Base-by-base conservation (phyloP, 2,888 invertebrate genomes). In the Pachycephus smyrnensis region DNA sequence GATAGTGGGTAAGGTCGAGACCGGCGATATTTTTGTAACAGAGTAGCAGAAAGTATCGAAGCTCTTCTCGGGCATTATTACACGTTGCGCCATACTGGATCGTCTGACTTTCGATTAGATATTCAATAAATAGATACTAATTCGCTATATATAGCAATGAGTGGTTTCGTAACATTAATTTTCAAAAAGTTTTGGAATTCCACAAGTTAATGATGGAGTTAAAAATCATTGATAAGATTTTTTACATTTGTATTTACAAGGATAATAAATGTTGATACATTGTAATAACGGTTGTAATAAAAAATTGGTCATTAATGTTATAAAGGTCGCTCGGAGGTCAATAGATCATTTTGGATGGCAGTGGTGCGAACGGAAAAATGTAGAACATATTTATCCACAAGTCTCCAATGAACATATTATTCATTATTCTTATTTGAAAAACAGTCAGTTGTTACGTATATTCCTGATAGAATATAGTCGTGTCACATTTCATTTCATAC, bases 1-100 rank as follows among this genome's bases (percentile, higher is more conserved):
- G 84, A 87, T 87, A 86, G 87, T 81, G 83, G 85, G 85, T 86
- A 87, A 88, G 84, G 86, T 88, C 87, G 87, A 84, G 84, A 84
- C 81, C 82, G 82, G 83, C 85, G 88, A 88, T 88, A 87, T 84
- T 88, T 87, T 88, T 84, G 85, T 87, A 87, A 81, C 86, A 87
- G 88, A 84, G 79, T 76, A 83, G 73, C 86, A 88, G 85, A 79
- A 88, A 74, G 68, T 36, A n/a, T 30, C 84, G 86, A 82, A 86
- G 82, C 75, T 55, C 23, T 55, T 23, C 55, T 55, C 55, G 23
- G 55, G 55, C 32, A 36, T 12, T 23, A 55, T 55, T 23, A 55
- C 55, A 55, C 55, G 55, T 55, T 55, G 55, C 55, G 55, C 23
- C 55, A 15, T 69, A 15, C 74, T 30, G 35, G 30, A 33, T 33